These are phyloP conservation scores for Temnothorax longispinosus DNA, from an alignment of 1,140 invertebrate genomes.

Conservation along the genomic window DNA sequence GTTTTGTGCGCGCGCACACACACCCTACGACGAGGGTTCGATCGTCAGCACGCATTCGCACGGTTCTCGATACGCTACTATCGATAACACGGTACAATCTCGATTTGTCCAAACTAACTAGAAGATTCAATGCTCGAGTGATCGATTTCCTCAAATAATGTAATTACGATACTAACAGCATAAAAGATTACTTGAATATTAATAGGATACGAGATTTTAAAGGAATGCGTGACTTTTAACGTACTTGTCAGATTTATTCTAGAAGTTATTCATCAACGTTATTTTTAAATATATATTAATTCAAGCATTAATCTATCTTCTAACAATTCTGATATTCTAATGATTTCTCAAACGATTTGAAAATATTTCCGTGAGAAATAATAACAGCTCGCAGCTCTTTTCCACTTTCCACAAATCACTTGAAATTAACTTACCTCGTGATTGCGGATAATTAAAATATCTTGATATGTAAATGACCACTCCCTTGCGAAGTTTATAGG, in stretches of 20 bases:
- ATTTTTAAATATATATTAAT: not conserved
- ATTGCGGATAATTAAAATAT: not conserved
- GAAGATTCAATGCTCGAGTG: not conserved
- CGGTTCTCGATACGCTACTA: constrained; percentile 51
- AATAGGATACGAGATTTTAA: no score
- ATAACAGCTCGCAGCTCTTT: not conserved
- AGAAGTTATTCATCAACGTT: not conserved
- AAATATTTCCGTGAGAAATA: not conserved
- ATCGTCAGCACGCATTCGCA: constrained; percentile 36
- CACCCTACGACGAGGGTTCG: constrained; percentile 25
- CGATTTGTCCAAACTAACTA: not conserved
- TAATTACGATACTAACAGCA: not conserved
- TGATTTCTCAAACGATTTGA: not conserved
- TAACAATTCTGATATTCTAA: not conserved
- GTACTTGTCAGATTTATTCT: not conserved
- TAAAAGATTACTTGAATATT: not conserved
- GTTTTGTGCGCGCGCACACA: constrained; percentile 66
- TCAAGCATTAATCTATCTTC: not conserved
- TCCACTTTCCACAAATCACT: not conserved
- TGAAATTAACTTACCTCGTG: not conserved
- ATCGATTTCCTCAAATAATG: not conserved
- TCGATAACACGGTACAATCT: not conserved
- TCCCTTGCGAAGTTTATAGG: not conserved
- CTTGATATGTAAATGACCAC: not conserved
- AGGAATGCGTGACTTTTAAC: not conserved